Conservation (phyloP, 2,797 vertebrate species). For the Bufotes viridis region DNA sequence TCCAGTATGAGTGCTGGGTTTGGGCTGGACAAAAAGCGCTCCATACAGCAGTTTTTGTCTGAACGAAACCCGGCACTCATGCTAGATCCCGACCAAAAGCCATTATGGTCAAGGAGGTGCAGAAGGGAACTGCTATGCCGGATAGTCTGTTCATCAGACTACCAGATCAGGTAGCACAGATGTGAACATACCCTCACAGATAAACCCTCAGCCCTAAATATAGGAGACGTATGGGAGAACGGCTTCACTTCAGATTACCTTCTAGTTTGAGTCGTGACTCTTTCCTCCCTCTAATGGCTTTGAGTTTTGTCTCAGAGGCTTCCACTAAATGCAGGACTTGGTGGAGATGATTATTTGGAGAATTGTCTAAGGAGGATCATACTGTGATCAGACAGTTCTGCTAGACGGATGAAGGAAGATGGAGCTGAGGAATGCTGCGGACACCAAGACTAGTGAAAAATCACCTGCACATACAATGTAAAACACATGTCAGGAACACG, state of each 20-base stretch:
- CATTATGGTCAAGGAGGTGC: too few relatives aligned
- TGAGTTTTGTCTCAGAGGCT: slow-evolving; percentile 19
- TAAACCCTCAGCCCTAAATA: not conserved
- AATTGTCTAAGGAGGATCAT: not conserved
- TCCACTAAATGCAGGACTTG: not conserved
- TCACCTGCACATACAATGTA: slow-evolving; percentile 9
- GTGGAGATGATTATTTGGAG: not conserved
- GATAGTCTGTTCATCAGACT: too few relatives aligned
- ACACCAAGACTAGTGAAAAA: not conserved
- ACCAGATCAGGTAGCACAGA: too few relatives aligned
- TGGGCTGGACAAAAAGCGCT: too few relatives aligned
- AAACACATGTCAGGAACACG: slow-evolving; percentile 30
- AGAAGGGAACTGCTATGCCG: too few relatives aligned
- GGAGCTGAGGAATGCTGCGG: not conserved
- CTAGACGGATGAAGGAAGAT: not conserved
- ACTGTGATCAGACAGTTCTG: not conserved
- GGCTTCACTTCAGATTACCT: not conserved
- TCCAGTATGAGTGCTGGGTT: too few relatives aligned
- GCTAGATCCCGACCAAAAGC: too few relatives aligned
- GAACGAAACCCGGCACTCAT: too few relatives aligned
- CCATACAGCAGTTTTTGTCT: too few relatives aligned
- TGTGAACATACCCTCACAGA: too few relatives aligned
- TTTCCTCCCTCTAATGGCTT: slow-evolving; percentile 23
- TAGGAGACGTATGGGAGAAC: not conserved
- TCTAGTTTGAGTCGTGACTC: slow-evolving; percentile 4